These are phyloP conservation scores for Atopsyche davidsoni DNA, from an alignment of 1,140 invertebrate genomes.

Conservation along the genomic window DNA sequence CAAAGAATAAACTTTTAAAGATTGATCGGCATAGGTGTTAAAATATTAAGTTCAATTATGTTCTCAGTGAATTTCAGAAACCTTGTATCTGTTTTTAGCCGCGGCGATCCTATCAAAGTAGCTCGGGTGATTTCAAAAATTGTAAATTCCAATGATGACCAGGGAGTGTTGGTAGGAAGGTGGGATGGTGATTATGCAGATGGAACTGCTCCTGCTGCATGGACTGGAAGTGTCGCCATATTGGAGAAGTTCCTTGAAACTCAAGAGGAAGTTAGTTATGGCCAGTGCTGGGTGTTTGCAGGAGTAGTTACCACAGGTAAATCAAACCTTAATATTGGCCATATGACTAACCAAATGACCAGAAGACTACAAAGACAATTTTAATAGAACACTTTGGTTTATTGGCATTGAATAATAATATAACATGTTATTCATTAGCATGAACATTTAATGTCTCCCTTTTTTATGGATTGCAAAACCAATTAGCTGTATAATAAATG, in stretches of 20 bases:
- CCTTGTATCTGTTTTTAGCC: slow-evolving; percentile 33
- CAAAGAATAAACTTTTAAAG: too few relatives aligned
- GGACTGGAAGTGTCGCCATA: slow-evolving; percentile 62
- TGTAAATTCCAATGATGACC: slow-evolving; percentile 66
- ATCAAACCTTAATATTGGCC: background rate
- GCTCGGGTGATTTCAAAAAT: slow-evolving; percentile 65
- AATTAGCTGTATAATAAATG: too few relatives aligned
- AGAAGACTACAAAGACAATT: too few relatives aligned
- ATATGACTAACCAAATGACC: too few relatives aligned
- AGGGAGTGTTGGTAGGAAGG: slow-evolving; percentile 61
- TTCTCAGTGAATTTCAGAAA: background rate
- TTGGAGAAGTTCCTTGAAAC: slow-evolving; percentile 56
- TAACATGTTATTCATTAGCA: too few relatives aligned
- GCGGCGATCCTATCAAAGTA: slow-evolving; percentile 68
- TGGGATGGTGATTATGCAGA: slow-evolving; percentile 69
- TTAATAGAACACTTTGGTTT: too few relatives aligned
- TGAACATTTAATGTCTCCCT: too few relatives aligned
- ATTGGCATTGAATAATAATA: too few relatives aligned
- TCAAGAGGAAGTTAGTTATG: slow-evolving; percentile 59
- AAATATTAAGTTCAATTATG: too few relatives aligned
- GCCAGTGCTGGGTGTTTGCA: slow-evolving; percentile 76
- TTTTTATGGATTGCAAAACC: too few relatives aligned
- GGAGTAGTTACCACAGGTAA: slow-evolving; percentile 62
- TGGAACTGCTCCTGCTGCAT: slow-evolving; percentile 58
- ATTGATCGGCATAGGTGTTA: too few relatives aligned